Conservation (phyloP, 2,113 vertebrate genomes). For the Serilophus lunatus region DNA sequence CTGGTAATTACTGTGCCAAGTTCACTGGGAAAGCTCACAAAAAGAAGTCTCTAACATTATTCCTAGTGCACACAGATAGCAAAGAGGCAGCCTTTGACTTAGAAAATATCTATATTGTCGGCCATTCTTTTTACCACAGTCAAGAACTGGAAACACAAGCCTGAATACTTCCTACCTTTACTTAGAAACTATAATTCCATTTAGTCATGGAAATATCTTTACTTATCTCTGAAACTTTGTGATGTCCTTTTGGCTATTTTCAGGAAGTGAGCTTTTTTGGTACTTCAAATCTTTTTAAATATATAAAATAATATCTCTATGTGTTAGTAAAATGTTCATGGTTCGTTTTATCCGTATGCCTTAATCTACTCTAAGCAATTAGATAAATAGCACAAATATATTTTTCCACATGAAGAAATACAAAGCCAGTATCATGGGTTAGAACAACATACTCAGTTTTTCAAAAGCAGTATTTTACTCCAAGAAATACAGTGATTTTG, state of each 20-base stretch:
- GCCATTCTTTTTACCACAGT: not conserved
- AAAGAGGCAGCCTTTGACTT: not conserved
- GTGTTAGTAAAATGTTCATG: not conserved
- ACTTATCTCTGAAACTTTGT: not conserved
- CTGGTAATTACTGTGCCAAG: not conserved
- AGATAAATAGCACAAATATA: not conserved
- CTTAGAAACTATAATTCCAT: not conserved
- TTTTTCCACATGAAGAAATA: not conserved
- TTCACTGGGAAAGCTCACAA: not conserved
- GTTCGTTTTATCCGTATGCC: not conserved
- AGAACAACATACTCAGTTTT: not conserved
- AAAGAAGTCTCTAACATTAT: not conserved
- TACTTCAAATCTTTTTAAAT: not conserved
- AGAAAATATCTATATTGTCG: not conserved
- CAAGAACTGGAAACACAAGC: not conserved
- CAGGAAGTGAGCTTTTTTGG: not conserved
- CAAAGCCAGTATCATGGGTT: not conserved
- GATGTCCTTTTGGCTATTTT: not conserved
- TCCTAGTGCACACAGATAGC: not conserved
- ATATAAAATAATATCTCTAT: not conserved
- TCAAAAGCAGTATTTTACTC: conserved; percentile 1
- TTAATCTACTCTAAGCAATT: not conserved
- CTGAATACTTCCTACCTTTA: not conserved
- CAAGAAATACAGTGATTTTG: not conserved
- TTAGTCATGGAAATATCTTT: not conserved